phyloP scores from a whole-genome alignment of 2,888 invertebrate genomes.

The Ditylenchus weischeri region DNA sequence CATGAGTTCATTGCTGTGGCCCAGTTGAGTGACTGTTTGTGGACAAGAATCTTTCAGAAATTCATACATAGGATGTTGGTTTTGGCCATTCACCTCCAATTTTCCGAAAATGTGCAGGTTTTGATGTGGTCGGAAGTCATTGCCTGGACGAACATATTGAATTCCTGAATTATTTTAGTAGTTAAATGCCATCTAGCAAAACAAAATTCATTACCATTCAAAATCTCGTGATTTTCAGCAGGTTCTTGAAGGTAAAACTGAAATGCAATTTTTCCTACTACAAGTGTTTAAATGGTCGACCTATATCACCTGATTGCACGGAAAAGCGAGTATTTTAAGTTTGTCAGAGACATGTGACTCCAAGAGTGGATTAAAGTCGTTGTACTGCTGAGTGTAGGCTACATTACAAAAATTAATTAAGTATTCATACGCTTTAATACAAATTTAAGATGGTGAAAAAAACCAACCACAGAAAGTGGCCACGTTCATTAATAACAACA shows the following conservation, averaged over 20 bases:
- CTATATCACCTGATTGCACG: constrained; percentile 51
- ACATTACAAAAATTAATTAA: constrained; percentile 24
- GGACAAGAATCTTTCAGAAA: constrained; percentile 58
- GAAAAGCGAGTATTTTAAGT: constrained; percentile 56
- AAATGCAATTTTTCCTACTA: no score
- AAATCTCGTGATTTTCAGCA: constrained; percentile 57
- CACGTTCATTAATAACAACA: constrained; percentile 56
- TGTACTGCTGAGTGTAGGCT: constrained; percentile 59
- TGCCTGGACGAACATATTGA: constrained; percentile 55
- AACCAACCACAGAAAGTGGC: constrained; percentile 56
- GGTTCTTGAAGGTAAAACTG: constrained; percentile 57
- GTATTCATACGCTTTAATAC: constrained; percentile 1
- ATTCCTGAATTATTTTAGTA: constrained; percentile 26
- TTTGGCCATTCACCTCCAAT: constrained; percentile 57
- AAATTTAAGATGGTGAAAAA: background rate
- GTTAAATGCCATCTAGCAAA: no score
- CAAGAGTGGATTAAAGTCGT: constrained; percentile 57
- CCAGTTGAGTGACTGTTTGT: constrained; percentile 55
- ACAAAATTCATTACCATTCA: constrained; percentile 44
- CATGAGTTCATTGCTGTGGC: constrained; percentile 56
- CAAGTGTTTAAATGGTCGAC: no score
- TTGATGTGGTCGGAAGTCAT: constrained; percentile 57
- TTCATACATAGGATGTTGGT: constrained; percentile 59
- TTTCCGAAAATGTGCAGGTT: constrained; percentile 59
- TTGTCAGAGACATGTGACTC: constrained; percentile 49